Conservation (phyloP, 2,797 vertebrate species). For the Threskiornis aethiopicus region DNA sequence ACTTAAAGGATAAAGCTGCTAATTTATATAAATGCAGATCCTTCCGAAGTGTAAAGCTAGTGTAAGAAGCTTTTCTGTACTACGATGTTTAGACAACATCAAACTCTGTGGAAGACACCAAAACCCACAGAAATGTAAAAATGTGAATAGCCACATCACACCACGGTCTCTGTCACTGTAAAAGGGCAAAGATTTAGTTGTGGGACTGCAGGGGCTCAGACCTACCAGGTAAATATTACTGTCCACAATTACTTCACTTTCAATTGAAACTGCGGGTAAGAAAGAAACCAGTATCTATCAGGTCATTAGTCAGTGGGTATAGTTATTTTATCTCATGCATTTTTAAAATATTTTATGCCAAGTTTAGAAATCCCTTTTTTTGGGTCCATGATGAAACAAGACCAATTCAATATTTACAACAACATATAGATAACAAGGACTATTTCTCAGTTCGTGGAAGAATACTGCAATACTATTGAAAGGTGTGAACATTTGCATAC, state of each 20-base stretch:
- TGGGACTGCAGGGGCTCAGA: slow-evolving; percentile 59
- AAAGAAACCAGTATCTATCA: slow-evolving; percentile 59
- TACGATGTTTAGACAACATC: not conserved
- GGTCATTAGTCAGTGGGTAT: slow-evolving; percentile 50
- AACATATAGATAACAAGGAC: slow-evolving; percentile 29
- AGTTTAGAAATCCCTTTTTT: slow-evolving; percentile 37
- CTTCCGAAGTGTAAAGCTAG: not conserved
- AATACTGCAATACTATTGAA: not conserved
- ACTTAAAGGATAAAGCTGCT: not conserved
- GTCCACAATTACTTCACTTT: slow-evolving; percentile 61
- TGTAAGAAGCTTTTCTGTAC: not conserved
- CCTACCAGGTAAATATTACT: slow-evolving; percentile 58
- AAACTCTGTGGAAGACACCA: not conserved
- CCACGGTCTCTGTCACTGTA: slow-evolving; percentile 5
- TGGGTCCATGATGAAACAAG: slow-evolving; percentile 5
- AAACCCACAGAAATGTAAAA: slow-evolving; percentile 24
- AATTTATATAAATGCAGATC: not conserved
- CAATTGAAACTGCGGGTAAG: slow-evolving; percentile 67
- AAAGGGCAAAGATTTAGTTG: slow-evolving; percentile 26
- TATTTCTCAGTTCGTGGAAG: not conserved
- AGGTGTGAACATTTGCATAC: not conserved
- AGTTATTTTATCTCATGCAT: slow-evolving; percentile 40
- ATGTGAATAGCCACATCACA: slow-evolving; percentile 8
- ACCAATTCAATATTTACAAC: not conserved
- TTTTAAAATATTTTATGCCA: slow-evolving; percentile 50